A percentile compares a stretch with the other conserved stretches of the same genome.
Evolutionary conservation across 2,797 vertebrate species (phyloP).

Genomic region (Darevskia mixta): DNA sequence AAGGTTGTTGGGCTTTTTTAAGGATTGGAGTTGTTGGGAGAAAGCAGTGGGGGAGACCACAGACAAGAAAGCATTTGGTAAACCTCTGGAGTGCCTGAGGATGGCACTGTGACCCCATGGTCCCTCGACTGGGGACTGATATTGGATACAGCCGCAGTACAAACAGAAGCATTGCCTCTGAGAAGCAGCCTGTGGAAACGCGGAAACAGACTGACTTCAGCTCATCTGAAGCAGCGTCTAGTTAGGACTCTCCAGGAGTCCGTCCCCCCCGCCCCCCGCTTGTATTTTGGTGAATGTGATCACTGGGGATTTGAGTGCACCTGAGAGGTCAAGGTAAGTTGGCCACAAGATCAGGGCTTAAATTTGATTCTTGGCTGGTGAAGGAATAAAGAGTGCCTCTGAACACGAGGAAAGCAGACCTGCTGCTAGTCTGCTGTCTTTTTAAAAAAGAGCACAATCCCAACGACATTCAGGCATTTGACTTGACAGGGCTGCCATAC

Average conservation of each 20-base stretch:
- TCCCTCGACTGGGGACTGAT: background rate
- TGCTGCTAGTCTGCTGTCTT: background rate
- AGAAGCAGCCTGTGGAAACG: background rate
- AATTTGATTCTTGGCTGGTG: background rate
- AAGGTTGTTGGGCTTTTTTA: no score
- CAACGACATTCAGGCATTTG: background rate
- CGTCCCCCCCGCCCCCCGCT: rapidly evolving
- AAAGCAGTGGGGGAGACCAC: background rate
- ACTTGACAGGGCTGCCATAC: no score
- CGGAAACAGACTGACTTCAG: background rate
- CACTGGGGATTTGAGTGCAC: background rate
- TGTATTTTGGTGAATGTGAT: background rate
- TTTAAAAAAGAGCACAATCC: background rate
- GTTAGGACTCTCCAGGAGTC: background rate
- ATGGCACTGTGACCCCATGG: background rate
- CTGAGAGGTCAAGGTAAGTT: background rate
- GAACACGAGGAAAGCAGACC: background rate
- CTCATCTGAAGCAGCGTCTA: background rate
- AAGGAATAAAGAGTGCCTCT: background rate
- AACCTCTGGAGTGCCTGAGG: conserved; percentile 2
- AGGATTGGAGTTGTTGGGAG: background rate
- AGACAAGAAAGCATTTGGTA: background rate
- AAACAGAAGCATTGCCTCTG: background rate
- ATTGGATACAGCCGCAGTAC: background rate
- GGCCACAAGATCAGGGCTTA: background rate